Conservation (phyloP, 2,113 vertebrate species). For the Anarrhichthys ocellatus region DNA sequence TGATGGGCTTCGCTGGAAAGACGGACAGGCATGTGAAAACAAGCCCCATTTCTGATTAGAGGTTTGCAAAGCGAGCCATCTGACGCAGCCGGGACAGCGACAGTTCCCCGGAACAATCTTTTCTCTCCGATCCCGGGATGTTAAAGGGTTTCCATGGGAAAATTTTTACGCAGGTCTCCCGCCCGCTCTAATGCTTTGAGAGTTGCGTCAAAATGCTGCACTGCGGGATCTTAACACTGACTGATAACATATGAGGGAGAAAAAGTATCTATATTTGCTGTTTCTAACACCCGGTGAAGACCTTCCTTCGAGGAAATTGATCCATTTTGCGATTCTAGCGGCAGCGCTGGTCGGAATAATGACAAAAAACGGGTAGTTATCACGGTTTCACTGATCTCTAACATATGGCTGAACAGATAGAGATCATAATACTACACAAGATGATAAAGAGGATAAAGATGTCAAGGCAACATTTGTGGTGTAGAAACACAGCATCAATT, state of each 20-base stretch:
- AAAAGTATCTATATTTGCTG: background rate
- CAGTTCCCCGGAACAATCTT: slow-evolving; percentile 19
- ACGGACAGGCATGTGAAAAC: slow-evolving; percentile 64
- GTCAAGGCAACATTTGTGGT: background rate
- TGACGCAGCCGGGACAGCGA: slow-evolving; percentile 4
- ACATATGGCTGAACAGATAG: slow-evolving; percentile 23
- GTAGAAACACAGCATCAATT: background rate
- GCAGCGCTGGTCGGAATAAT: slow-evolving; percentile 3
- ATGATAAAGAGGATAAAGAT: background rate
- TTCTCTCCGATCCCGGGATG: slow-evolving; percentile 28
- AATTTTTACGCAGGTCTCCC: background rate
- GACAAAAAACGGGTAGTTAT: slow-evolving; percentile 1
- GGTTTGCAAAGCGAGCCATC: slow-evolving; percentile 34
- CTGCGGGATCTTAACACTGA: slow-evolving; percentile 16
- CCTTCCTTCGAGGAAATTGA: background rate
- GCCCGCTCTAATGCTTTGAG: slow-evolving; percentile 4
- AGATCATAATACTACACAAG: background rate
- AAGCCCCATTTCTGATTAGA: slow-evolving; percentile 65
- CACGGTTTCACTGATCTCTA: slow-evolving; percentile 7
- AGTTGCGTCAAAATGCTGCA: slow-evolving; percentile 26
- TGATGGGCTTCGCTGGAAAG: slow-evolving; percentile 71
- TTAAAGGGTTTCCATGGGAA: slow-evolving; percentile 39
- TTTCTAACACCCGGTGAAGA: background rate
- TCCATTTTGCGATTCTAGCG: background rate
- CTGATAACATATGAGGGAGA: background rate